Conservation (phyloP, 2,797 vertebrate genomes). For the Chelon labrosus region DNA sequence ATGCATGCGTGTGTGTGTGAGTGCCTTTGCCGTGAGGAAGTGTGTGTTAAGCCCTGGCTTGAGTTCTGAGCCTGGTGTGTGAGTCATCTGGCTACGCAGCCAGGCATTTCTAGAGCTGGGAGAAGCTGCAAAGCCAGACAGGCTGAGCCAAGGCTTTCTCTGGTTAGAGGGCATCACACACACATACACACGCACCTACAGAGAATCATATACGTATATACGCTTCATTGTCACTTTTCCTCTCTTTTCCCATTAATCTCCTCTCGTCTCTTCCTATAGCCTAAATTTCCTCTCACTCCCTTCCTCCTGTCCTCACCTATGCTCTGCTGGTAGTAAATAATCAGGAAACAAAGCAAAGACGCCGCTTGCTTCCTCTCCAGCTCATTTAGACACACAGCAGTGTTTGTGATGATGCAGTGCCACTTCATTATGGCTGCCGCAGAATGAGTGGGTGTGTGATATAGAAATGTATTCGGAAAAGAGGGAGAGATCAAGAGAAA, state of each 20-base stretch:
- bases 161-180: constrained; percentile 66
- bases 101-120: constrained; percentile 67
- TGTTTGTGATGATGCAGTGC: constrained; percentile 75
- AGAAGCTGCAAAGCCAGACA: constrained; percentile 70
- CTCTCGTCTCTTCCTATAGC: not conserved
- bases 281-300: not conserved
- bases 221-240: constrained; percentile 38
- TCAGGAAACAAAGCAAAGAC: constrained; percentile 70
- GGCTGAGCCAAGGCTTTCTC: constrained; percentile 72
- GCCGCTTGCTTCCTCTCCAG: constrained; percentile 56
- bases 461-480: constrained; percentile 67
- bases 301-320: constrained; percentile 45
- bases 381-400: constrained; percentile 72
- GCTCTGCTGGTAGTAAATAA: constrained; percentile 64
- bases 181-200: constrained; percentile 15
- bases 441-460: constrained; percentile 67
- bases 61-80: constrained; percentile 69
- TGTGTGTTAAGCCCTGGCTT: constrained; percentile 64
- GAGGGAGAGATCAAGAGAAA: constrained; percentile 4
- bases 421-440: constrained; percentile 74
- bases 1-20: constrained; percentile 9
- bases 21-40: constrained; percentile 31
- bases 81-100: constrained; percentile 71
- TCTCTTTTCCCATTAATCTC: constrained; percentile 39
- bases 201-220: not conserved